Evolutionary conservation across 2,888 invertebrate species (phyloP), one percentile per base, ranked within the genome.

Genomic region (Leptinotarsa haldemani): DNA sequence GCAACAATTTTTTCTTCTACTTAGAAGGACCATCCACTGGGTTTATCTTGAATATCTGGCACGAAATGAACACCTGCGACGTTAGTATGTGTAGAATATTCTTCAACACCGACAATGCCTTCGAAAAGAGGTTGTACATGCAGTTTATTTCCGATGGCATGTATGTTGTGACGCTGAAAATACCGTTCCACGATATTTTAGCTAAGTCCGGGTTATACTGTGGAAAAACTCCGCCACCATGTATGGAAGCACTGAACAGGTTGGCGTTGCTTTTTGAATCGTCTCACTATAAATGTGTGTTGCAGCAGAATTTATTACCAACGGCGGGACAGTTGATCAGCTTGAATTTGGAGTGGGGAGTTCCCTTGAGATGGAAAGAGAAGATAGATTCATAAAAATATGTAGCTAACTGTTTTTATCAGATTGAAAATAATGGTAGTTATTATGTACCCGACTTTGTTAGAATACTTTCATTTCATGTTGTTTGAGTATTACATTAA

Each of bases 321-420:
- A 84, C 83, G 3, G 71, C 82, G 4, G 79, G 80, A 18, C 85
- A 87, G 79, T 75, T 87, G 22, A 61, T 84, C 0, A 84, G 85
- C 77, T 81, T 87, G 46, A 82, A 84, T 77, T n/a, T 86, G 22
- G 87, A 87, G 80, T 87, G 81, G 81, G 86, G 86, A n/a, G 82
- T 85, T 5, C 82, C 85, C 1, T 50, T 78, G n/a, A 75, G 71
- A 64, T 81, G 80, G 80, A 78, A 79, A 64, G 50, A 69, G 30
- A 40, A 58, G 18, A 46, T 53, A 25, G 52, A 53, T 15, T 30
- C 4, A 25, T 67, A 53, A 67, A 20, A 40, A 40, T 9, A 40
- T 40, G 40, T 40, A 9, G 2, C 40, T 40, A 9, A 9, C 40
- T 40, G 9, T 9, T 40, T 40, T 0, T 40, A 9, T 40, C 9